A percentile compares a stretch with the other conserved stretches of the same genome.
phyloP scores from a whole-genome alignment of 2,888 invertebrate species.

The Sphaerolaimus hirsutus region DNA sequence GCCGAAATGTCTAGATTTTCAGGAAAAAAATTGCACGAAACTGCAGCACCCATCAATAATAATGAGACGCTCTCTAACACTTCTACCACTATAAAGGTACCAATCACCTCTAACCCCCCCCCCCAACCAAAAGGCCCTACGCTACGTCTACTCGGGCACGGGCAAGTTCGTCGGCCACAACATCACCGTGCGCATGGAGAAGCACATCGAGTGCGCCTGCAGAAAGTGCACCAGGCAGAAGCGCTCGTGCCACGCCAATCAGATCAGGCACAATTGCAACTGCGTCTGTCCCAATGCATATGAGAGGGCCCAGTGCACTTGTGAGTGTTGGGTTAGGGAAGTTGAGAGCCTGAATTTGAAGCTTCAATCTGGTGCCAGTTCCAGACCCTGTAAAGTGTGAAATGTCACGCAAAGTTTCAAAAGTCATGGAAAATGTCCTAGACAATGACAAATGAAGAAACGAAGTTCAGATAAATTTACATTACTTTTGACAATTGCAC shows the following conservation, averaged over 20 bases:
- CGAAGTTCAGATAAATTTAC: too few species aligned
- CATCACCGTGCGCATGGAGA: not conserved
- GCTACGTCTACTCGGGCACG: not conserved
- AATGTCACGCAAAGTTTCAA: too few species aligned
- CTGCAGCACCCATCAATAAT: too few species aligned
- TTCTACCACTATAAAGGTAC: not conserved
- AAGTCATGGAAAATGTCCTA: too few species aligned
- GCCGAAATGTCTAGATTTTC: too few species aligned
- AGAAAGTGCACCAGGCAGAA: not conserved
- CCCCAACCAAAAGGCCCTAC: not conserved
- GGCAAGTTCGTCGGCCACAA: not conserved
- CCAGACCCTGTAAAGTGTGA: too few species aligned
- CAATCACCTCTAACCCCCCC: not conserved
- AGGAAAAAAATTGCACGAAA: too few species aligned
- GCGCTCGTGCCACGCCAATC: not conserved
- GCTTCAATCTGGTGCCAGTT: too few species aligned
- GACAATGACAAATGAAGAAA: too few species aligned
- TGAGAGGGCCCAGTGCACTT: not conserved
- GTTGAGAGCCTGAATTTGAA: too few species aligned
- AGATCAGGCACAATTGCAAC: not conserved
- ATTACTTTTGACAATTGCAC: too few species aligned
- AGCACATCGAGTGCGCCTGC: not conserved
- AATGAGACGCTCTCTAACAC: not conserved
- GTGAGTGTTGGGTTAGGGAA: not conserved
- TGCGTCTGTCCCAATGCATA: not conserved